Conservation (phyloP, 2,113 vertebrate species). For the Petaurus breviceps region DNA sequence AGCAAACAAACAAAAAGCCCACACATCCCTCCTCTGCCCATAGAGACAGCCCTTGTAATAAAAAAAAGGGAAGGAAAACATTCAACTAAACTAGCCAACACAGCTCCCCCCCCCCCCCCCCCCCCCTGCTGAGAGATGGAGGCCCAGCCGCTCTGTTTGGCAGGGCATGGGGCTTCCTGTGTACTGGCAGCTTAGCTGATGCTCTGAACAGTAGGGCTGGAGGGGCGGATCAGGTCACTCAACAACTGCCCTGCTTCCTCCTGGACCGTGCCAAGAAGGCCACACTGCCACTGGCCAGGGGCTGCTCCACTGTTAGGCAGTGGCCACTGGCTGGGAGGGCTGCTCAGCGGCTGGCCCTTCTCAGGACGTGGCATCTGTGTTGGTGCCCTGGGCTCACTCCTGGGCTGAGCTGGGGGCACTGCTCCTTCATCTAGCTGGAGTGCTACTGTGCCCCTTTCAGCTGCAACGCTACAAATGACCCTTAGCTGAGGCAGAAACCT, state of each 20-base stretch:
- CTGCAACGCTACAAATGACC: no score
- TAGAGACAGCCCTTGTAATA: background rate
- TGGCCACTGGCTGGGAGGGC: no score
- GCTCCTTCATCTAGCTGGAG: no score
- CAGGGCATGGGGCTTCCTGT: no score
- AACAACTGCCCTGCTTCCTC: no score
- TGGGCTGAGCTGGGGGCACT: background rate
- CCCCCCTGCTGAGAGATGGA: no score
- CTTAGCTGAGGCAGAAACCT: background rate
- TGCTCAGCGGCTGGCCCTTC: no score
- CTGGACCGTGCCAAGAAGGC: background rate
- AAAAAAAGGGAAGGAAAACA: background rate
- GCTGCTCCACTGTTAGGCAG: no score
- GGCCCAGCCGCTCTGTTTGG: background rate
- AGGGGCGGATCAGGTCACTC: no score
- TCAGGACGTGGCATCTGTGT: background rate
- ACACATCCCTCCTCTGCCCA: background rate
- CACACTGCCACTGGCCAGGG: background rate
- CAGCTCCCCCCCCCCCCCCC: no score
- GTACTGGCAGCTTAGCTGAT: background rate
- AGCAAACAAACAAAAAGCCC: background rate
- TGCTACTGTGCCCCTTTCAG: no score
- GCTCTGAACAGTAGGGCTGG: background rate
- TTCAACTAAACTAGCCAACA: background rate
- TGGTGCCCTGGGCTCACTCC: background rate